Conservation (phyloP, 2,797 vertebrate species). For the Micromesistius poutassou region DNA sequence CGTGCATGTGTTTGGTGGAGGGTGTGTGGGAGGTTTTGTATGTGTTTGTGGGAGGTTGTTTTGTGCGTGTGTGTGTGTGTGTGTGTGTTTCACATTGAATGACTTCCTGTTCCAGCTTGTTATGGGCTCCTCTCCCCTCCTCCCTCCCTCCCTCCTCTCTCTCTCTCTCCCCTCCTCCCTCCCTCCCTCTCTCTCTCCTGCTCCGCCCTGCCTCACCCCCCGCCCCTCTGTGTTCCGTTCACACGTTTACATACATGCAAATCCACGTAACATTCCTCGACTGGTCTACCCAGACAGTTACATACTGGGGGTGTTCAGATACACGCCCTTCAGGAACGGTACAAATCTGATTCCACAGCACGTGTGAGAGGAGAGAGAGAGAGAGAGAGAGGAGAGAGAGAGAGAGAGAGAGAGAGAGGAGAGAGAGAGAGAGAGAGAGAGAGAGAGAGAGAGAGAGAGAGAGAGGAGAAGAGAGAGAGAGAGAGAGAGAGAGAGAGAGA, state of each 20-base stretch:
- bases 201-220: neutral
- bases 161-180: constrained; percentile 40
- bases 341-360: too few species aligned
- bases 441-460: too few species aligned
- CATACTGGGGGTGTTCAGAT: neutral
- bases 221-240: too few species aligned
- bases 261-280: too few species aligned
- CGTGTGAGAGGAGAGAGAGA: too few species aligned
- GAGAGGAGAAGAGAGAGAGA: too few species aligned
- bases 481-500: too few species aligned
- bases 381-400: too few species aligned
- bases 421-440: too few species aligned
- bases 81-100: constrained; percentile 55
- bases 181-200: constrained; percentile 48
- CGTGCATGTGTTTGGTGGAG: neutral
- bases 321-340: too few species aligned
- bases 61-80: constrained; percentile 44
- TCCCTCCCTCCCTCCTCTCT: constrained; percentile 30
- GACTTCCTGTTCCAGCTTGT: constrained; percentile 72
- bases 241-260: too few species aligned
- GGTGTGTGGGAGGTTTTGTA: constrained; percentile 15
- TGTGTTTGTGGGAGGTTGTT: neutral
- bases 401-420: too few species aligned
- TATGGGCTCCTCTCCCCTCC: constrained; percentile 39
- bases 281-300: neutral